Evolutionary conservation across 1,140 invertebrate genomes (phyloP).

Genomic region (Brachionus angularis): DNA sequence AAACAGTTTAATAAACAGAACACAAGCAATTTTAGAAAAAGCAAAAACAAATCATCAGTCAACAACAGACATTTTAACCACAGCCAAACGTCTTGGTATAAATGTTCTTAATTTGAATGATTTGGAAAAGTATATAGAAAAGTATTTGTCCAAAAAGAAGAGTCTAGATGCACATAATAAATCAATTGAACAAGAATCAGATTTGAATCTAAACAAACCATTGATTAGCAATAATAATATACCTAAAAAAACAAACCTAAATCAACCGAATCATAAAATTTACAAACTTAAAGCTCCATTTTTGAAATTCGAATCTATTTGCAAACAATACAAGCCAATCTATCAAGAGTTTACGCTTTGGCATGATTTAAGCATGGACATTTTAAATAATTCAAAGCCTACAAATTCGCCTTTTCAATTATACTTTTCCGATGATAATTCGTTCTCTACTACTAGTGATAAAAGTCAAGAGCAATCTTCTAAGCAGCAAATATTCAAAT

Average conservation of each 20-base stretch:
- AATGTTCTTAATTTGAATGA: constrained; percentile 27
- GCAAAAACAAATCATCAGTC: not conserved
- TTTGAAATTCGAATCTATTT: constrained; percentile 39
- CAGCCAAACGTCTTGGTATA: constrained; percentile 15
- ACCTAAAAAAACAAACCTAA: not conserved
- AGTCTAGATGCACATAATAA: constrained; percentile 12
- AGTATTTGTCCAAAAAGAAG: constrained; percentile 7
- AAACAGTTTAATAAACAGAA: constrained; percentile 22
- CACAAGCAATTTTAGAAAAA: constrained; percentile 40
- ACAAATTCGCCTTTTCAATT: constrained; percentile 36
- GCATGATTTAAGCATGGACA: constrained; percentile 13
- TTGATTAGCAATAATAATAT: not conserved
- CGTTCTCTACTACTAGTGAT: too few species aligned
- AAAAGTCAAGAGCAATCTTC: not conserved
- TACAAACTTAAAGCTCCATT: constrained; percentile 17
- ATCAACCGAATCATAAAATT: constrained; percentile 13
- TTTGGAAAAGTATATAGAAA: constrained; percentile 24
- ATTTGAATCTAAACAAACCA: not conserved
- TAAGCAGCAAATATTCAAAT: constrained; percentile 6
- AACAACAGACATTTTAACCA: constrained; percentile 3
- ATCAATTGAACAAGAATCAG: not conserved
- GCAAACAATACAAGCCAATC: constrained; percentile 40
- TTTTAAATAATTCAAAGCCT: not conserved
- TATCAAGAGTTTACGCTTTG: constrained; percentile 29
- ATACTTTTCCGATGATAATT: constrained; percentile 36